These are phyloP conservation scores for Pagrus major DNA, from an alignment of 2,113 vertebrate species.

Conservation along the genomic window DNA sequence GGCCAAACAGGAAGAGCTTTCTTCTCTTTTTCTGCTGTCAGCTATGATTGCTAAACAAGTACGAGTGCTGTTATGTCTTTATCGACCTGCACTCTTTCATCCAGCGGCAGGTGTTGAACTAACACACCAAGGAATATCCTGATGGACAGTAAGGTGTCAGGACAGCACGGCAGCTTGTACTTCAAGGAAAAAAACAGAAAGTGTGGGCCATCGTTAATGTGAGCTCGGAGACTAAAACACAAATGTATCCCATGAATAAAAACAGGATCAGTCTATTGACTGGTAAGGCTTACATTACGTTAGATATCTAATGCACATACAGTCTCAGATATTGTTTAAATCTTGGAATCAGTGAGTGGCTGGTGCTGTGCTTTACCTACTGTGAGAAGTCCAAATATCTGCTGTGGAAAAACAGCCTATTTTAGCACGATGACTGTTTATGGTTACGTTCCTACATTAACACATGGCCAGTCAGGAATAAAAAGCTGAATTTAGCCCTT, in stretches of 20 bases:
- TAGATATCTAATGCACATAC: not conserved
- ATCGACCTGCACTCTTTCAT: not conserved
- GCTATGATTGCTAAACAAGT: not conserved
- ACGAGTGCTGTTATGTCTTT: not conserved
- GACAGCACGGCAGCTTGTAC: not conserved
- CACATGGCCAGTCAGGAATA: not conserved
- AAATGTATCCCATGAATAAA: not conserved
- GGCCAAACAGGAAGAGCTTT: not conserved
- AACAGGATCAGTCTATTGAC: conserved; percentile 17
- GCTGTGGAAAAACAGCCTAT: not conserved
- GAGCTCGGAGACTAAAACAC: not conserved
- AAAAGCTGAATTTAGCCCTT: not conserved
- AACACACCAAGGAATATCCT: not conserved
- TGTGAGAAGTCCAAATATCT: not conserved
- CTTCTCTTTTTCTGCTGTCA: not conserved
- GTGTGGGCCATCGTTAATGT: not conserved
- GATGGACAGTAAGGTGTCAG: not conserved
- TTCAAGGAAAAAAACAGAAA: not conserved
- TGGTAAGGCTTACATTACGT: not conserved
- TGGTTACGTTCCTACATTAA: not conserved
- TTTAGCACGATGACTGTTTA: not conserved
- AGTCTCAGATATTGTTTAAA: not conserved
- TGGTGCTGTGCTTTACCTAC: not conserved
- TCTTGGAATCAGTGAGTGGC: not conserved
- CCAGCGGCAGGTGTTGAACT: not conserved